Percentiles rank a stretch among this genome's conserved stretches.
phyloP scores from a whole-genome alignment of 2,797 vertebrate genomes.

The Galago senegalensis region DNA sequence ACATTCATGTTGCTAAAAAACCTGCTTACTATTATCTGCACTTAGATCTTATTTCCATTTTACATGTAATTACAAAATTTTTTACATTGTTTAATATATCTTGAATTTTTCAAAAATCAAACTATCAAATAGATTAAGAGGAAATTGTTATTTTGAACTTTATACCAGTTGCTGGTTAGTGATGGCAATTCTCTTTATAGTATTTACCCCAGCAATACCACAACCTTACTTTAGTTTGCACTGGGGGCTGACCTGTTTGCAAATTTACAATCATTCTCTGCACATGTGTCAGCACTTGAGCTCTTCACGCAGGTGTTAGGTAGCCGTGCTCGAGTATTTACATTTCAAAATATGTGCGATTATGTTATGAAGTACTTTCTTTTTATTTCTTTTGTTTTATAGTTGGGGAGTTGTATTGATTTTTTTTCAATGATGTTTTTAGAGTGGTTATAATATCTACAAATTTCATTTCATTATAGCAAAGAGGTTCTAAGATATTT shows the following conservation, averaged over 20 bases:
- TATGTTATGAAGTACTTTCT: slow-evolving; percentile 44
- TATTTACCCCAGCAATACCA: not conserved
- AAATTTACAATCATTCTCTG: not conserved
- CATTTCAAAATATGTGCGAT: slow-evolving; percentile 15
- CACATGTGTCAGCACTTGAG: not conserved
- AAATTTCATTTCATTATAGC: slow-evolving; percentile 54
- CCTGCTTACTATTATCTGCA: not conserved
- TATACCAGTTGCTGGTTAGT: not conserved
- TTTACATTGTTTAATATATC: not conserved
- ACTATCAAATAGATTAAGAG: not conserved
- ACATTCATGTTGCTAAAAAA: slow-evolving; percentile 15
- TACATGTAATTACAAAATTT: not conserved
- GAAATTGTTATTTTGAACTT: slow-evolving; percentile 28
- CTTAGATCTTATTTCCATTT: slow-evolving; percentile 3
- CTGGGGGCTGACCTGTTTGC: not conserved
- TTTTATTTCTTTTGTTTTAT: slow-evolving; percentile 57
- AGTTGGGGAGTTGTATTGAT: not conserved
- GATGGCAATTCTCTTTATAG: not conserved
- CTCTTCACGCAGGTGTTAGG: not conserved
- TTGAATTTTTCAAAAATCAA: slow-evolving; percentile 34
- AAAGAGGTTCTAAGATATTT: slow-evolving; percentile 62
- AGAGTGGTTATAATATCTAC: slow-evolving; percentile 44
- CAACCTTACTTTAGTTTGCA: not conserved
- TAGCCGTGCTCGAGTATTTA: not conserved
- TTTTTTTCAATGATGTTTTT: slow-evolving; percentile 20